These are phyloP conservation scores for Stictonetta naevosa DNA, from an alignment of 2,113 vertebrate species.

Conservation along the genomic window DNA sequence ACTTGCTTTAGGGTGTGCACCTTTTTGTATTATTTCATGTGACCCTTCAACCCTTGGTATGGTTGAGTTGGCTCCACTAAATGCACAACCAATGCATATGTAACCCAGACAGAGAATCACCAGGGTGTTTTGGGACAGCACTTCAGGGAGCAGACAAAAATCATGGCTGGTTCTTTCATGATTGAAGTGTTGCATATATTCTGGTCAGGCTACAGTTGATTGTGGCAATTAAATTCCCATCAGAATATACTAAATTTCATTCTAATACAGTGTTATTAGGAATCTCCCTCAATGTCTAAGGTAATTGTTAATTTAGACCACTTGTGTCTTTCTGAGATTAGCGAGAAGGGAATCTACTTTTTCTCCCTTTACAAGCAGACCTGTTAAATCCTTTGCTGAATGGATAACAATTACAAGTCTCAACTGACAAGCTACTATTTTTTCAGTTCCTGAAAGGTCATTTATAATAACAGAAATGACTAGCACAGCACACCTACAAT, in stretches of 20 bases:
- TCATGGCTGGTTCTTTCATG: background rate
- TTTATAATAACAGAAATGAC: slow-evolving; percentile 53
- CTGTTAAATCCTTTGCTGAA: slow-evolving; percentile 44
- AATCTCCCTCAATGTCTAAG: slow-evolving; percentile 22
- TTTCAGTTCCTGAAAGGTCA: slow-evolving; percentile 39
- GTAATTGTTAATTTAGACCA: slow-evolving; percentile 41
- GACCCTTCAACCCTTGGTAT: rapidly evolving
- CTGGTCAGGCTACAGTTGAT: background rate
- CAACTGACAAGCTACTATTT: slow-evolving; percentile 35
- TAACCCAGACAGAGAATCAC: background rate
- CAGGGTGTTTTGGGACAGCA: rapidly evolving
- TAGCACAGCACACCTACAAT: slow-evolving; percentile 24
- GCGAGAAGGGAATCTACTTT: background rate
- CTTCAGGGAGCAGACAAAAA: background rate
- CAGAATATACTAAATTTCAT: background rate
- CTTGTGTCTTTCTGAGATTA: slow-evolving; percentile 20
- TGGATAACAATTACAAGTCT: slow-evolving; percentile 59
- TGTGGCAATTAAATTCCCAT: background rate
- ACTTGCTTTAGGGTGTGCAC: rapidly evolving
- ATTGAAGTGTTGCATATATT: rapidly evolving
- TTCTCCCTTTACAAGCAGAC: background rate
- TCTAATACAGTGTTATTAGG: background rate
- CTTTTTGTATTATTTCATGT: too few relatives aligned
- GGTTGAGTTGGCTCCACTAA: background rate
- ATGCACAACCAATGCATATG: rapidly evolving